These are phyloP conservation scores for Phoxinus dragarum DNA, from an alignment of 2,797 vertebrate species.

Conservation along the genomic window DNA sequence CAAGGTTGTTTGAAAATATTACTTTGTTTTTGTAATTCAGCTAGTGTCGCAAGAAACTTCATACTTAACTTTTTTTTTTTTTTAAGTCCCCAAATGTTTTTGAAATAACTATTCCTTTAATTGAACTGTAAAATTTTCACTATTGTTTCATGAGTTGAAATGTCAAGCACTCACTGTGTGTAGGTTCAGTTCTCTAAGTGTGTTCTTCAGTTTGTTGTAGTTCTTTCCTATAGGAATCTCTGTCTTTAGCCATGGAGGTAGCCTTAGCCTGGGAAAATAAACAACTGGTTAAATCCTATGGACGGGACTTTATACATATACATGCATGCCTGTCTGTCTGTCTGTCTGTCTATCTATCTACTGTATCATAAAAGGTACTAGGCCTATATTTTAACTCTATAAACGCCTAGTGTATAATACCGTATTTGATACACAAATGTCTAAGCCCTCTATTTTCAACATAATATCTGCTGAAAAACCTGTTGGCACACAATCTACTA, in stretches of 20 bases:
- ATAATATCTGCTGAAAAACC: background rate
- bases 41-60: background rate
- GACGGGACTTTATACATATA: background rate
- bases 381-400: background rate
- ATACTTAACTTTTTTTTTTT: no score
- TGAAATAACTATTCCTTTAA: background rate
- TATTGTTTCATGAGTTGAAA: background rate
- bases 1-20: background rate
- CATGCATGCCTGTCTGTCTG: background rate
- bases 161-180: constrained; percentile 87
- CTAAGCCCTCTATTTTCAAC: no score
- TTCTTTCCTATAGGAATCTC: constrained; percentile 97
- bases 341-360: no score
- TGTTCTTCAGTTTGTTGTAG: constrained; percentile 93
- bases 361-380: background rate
- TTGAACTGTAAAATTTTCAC: background rate
- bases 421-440: background rate
- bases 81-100: no score
- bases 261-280: constrained; percentile 80
- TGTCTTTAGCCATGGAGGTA: constrained; percentile 97
- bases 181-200: constrained; percentile 90
- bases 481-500: background rate
- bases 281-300: constrained; percentile 4
- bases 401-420: background rate
- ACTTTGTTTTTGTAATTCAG: background rate